Evolutionary conservation across 2,797 vertebrate genomes (phyloP).

Genomic region (Chiloscyllium punctatum): DNA sequence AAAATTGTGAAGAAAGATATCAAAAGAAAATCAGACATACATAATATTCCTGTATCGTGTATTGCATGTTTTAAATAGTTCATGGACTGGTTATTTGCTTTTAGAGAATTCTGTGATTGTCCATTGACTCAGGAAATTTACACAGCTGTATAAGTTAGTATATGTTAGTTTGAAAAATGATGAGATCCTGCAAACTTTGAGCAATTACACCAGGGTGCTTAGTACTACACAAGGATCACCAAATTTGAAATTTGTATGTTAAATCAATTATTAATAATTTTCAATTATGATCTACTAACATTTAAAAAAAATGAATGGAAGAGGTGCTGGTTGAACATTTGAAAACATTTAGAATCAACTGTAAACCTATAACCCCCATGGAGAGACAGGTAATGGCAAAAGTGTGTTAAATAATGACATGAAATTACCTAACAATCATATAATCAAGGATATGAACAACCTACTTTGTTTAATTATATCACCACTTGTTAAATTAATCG

Average conservation of each 20-base stretch:
- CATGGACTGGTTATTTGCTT: background rate
- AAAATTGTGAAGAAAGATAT: background rate
- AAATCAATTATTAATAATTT: background rate
- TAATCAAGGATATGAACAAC: background rate
- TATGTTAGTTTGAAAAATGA: background rate
- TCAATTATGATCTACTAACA: background rate
- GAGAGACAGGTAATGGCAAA: background rate
- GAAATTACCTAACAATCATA: slow-evolving; percentile 4
- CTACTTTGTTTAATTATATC: background rate
- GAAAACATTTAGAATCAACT: background rate
- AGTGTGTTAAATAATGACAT: slow-evolving; percentile 16
- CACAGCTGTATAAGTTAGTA: slow-evolving; percentile 1
- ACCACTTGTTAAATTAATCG: slow-evolving; percentile 4
- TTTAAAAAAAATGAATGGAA: background rate
- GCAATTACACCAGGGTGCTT: background rate
- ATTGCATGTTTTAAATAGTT: background rate
- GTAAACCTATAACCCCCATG: slow-evolving; percentile 12
- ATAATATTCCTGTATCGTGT: background rate
- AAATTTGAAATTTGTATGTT: background rate
- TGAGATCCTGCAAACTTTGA: background rate
- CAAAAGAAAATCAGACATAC: background rate
- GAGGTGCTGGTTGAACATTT: background rate
- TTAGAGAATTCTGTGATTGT: background rate
- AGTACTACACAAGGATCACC: background rate
- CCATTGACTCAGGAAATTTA: background rate